Conservation (phyloP, 2,888 invertebrate species). For the Erpobdella octoculata region DNA sequence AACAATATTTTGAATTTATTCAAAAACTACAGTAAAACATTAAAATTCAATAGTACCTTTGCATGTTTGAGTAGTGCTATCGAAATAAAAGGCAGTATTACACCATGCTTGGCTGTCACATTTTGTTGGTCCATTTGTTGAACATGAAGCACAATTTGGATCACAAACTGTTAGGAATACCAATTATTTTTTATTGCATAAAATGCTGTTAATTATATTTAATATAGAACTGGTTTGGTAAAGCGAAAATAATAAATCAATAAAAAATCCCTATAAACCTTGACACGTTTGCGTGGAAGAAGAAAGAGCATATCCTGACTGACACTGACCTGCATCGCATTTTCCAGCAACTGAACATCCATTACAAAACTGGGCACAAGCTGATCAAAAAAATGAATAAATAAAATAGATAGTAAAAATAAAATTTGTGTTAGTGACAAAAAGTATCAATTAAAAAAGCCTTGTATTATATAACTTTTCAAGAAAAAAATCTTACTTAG, state of each 20-base stretch:
- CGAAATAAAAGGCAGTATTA: conserved; percentile 18
- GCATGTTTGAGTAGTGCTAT: conserved; percentile 25
- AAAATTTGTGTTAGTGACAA: neutral
- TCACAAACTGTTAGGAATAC: conserved; percentile 31
- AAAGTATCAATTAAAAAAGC: neutral
- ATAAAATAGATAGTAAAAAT: neutral
- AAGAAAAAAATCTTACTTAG: too few species aligned
- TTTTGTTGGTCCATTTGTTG: conserved; percentile 30
- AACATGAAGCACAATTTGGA: conserved; percentile 25
- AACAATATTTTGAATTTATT: neutral
- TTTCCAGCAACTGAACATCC: conserved; percentile 22
- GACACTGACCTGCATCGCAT: conserved; percentile 31
- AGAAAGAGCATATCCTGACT: conserved; percentile 15
- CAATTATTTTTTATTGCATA: too few species aligned
- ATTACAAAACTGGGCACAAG: conserved; percentile 29
- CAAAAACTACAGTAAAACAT: neutral
- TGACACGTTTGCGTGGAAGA: conserved; percentile 25
- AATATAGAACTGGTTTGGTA: too few species aligned
- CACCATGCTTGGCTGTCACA: conserved; percentile 28
- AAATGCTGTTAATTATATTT: too few species aligned
- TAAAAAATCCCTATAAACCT: conserved; percentile 27
- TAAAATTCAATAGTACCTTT: conserved; percentile 17
- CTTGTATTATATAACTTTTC: neutral
- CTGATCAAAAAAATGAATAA: conserved; percentile 3
- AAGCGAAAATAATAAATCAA: too few species aligned